A percentile compares a stretch with the other conserved stretches of the same genome.
Conservation (phyloP, 2,888 invertebrate species). For the Dioctria linearis region DNA sequence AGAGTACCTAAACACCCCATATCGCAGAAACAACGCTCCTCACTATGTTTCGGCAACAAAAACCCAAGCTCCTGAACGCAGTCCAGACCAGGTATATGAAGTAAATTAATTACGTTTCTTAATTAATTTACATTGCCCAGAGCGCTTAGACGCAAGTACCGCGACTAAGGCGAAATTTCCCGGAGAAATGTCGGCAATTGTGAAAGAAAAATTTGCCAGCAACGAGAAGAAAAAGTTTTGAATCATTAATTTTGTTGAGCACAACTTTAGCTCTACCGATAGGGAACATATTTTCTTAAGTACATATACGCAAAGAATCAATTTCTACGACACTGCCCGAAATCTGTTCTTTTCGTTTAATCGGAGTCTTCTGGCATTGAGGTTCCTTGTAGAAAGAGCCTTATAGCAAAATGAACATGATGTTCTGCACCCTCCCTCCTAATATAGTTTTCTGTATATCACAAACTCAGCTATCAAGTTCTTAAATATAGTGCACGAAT, state of each 20-base stretch:
- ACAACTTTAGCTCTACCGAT: slow-evolving; percentile 28
- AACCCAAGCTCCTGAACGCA: not conserved
- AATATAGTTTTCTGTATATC: too few species aligned
- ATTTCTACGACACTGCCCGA: too few species aligned
- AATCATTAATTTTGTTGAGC: slow-evolving; percentile 48
- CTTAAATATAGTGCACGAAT: too few species aligned
- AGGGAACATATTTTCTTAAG: not conserved
- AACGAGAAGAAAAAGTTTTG: slow-evolving; percentile 37
- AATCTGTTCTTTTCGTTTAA: too few species aligned
- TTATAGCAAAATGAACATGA: too few species aligned
- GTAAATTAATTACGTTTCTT: slow-evolving; percentile 51
- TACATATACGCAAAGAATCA: too few species aligned
- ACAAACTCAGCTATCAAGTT: too few species aligned
- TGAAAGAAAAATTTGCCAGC: slow-evolving; percentile 42
- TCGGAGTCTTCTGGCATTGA: too few species aligned
- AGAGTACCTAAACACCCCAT: too few species aligned
- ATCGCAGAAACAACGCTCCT: not conserved
- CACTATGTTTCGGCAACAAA: slow-evolving; percentile 15
- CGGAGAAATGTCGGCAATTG: slow-evolving; percentile 13
- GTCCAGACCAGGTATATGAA: slow-evolving; percentile 42
- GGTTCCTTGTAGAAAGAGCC: too few species aligned
- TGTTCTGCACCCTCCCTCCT: too few species aligned
- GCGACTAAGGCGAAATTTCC: slow-evolving; percentile 23
- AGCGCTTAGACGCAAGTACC: slow-evolving; percentile 32
- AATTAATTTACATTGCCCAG: slow-evolving; percentile 46